Evolutionary conservation across 2,113 vertebrate genomes (phyloP).

Genomic region (Pseudopodoces humilis): DNA sequence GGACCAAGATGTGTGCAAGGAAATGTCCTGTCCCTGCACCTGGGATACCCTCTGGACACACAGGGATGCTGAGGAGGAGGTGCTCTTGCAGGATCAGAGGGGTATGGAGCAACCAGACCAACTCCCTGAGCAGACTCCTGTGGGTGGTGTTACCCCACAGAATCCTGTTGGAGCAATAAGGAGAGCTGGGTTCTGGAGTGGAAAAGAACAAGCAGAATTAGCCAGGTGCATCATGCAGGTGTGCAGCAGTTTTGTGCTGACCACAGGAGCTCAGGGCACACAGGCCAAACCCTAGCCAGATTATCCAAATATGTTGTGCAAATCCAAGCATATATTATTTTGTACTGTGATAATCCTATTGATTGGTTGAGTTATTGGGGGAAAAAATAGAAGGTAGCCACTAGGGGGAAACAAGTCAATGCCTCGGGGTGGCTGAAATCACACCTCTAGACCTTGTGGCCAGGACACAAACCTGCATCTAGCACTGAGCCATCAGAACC

Average conservation of each 20-base stretch:
- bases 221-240: no score
- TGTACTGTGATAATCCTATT: not conserved
- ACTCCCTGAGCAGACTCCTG: not conserved
- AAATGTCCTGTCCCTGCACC: not conserved
- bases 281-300: no score
- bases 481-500: fast-evolving
- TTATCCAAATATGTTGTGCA: not conserved
- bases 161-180: fast-evolving
- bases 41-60: not conserved
- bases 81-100: not conserved
- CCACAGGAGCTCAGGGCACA: not conserved
- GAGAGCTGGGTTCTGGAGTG: not conserved
- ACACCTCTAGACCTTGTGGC: not conserved
- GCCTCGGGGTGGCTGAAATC: not conserved
- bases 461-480: not conserved
- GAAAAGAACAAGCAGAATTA: not conserved
- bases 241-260: not conserved
- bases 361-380: not conserved
- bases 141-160: not conserved
- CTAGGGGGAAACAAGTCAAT: not conserved
- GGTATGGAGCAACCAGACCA: fast-evolving
- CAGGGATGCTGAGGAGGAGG: not conserved
- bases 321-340: not conserved
- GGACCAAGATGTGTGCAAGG: not conserved
- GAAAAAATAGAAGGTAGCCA: not conserved